These are phyloP conservation scores for Uloborus plumipes DNA, from an alignment of 2,888 invertebrate genomes.

Conservation along the genomic window DNA sequence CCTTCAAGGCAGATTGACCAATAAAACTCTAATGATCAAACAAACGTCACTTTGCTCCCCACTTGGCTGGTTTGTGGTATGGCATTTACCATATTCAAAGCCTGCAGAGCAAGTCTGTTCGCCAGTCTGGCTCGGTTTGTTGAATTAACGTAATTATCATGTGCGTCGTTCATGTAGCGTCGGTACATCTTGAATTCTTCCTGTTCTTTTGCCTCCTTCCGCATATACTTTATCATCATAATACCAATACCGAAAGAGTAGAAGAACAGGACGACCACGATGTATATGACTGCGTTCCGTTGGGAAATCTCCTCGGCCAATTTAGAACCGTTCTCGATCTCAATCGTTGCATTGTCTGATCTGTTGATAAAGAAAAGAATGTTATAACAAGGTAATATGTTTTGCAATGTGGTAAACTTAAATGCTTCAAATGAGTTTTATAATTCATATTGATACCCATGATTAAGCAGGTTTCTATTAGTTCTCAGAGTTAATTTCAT, in stretches of 20 bases:
- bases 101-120: conserved; percentile 68
- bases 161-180: conserved; percentile 68
- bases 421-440: too few species aligned
- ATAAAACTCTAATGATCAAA: conserved; percentile 13
- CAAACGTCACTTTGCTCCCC: conserved; percentile 66
- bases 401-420: too few species aligned
- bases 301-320: conserved; percentile 54
- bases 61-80: conserved; percentile 66
- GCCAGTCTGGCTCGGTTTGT: conserved; percentile 66
- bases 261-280: conserved; percentile 68
- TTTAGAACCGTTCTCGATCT: conserved; percentile 11
- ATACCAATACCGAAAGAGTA: conserved; percentile 68
- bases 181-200: conserved; percentile 70
- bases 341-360: conserved; percentile 6
- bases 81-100: conserved; percentile 68
- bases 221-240: conserved; percentile 69
- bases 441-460: too few species aligned
- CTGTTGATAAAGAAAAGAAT: conserved; percentile 1
- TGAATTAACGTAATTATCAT: conserved; percentile 59
- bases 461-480: too few species aligned
- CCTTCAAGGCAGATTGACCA: too few species aligned
- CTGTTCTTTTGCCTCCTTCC: conserved; percentile 68
- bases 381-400: not conserved
- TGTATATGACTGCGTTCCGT: conserved; percentile 69
- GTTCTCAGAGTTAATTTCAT: too few species aligned